Conservation (phyloP, 2,888 invertebrate species). For the Drosophila subsilvestris region DNA sequence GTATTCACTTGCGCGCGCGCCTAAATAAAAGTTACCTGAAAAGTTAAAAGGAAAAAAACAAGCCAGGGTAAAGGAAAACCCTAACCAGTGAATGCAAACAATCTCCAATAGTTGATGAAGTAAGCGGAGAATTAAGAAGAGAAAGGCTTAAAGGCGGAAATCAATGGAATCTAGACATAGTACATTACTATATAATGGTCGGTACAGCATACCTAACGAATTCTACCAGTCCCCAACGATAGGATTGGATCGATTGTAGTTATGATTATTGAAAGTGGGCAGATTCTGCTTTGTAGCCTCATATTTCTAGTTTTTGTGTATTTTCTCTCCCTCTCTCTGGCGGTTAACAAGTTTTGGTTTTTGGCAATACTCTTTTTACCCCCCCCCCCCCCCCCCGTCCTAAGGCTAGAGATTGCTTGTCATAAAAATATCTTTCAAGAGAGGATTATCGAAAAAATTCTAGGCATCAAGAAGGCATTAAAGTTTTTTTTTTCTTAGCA, state of each 20-base stretch:
- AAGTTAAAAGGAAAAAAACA: neutral
- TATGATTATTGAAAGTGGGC: slow-evolving; percentile 3
- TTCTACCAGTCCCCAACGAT: neutral
- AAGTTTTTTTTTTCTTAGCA: neutral
- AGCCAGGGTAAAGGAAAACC: neutral
- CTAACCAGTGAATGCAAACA: slow-evolving; percentile 16
- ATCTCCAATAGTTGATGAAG: slow-evolving; percentile 30
- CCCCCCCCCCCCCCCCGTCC: neutral
- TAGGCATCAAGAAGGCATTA: too few species aligned
- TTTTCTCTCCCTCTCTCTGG: slow-evolving; percentile 17
- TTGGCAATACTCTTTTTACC: slow-evolving; percentile 16
- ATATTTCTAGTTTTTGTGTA: slow-evolving; percentile 36
- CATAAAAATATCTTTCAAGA: slow-evolving; percentile 13
- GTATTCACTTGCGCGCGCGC: slow-evolving; percentile 21
- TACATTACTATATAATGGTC: slow-evolving; percentile 8
- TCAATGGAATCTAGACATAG: slow-evolving; percentile 52
- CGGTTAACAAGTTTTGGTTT: slow-evolving; percentile 33
- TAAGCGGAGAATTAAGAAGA: slow-evolving; percentile 35
- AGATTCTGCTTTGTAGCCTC: slow-evolving; percentile 8
- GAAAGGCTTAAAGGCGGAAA: slow-evolving; percentile 60
- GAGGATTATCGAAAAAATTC: too few species aligned
- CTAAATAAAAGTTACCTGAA: slow-evolving; percentile 20
- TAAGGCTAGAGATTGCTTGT: neutral
- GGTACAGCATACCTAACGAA: neutral
- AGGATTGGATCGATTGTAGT: neutral